phyloP scores from a whole-genome alignment of 2,113 vertebrate genomes.

The Fulmarus glacialis region DNA sequence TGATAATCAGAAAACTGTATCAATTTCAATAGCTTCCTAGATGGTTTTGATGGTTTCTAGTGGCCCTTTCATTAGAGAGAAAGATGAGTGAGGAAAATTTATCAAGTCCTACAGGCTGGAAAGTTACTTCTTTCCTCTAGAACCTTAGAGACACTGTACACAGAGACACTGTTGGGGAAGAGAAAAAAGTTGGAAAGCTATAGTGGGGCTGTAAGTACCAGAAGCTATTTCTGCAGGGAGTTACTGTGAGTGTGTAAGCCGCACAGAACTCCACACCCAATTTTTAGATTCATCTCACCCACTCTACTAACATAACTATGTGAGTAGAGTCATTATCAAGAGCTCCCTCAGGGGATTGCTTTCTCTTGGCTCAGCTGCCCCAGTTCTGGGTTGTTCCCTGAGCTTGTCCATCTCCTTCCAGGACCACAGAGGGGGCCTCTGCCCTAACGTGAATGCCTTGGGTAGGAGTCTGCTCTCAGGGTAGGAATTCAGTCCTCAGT shows the following conservation, averaged over 20 bases:
- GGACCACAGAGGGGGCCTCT: background rate
- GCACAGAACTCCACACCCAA: background rate
- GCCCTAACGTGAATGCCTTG: accelerated
- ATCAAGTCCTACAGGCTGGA: background rate
- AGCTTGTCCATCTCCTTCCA: background rate
- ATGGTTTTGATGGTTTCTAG: background rate
- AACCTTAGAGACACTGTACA: background rate
- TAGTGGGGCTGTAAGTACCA: background rate
- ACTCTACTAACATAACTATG: background rate
- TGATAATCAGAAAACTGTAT: background rate
- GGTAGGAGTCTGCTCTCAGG: background rate
- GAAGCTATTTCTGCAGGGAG: background rate
- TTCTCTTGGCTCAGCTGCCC: background rate
- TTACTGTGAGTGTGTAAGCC: background rate
- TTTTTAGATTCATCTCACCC: background rate
- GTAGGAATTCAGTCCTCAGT: background rate
- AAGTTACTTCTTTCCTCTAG: background rate
- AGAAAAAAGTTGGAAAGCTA: background rate
- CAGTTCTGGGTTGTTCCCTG: background rate
- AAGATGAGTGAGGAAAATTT: background rate
- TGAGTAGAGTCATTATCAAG: background rate
- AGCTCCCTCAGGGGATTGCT: background rate
- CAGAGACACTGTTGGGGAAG: background rate
- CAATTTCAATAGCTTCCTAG: background rate
- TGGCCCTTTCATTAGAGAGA: background rate